Evolutionary conservation across 2,888 invertebrate genomes (phyloP).

Genomic region (Parelbella ahira): DNA sequence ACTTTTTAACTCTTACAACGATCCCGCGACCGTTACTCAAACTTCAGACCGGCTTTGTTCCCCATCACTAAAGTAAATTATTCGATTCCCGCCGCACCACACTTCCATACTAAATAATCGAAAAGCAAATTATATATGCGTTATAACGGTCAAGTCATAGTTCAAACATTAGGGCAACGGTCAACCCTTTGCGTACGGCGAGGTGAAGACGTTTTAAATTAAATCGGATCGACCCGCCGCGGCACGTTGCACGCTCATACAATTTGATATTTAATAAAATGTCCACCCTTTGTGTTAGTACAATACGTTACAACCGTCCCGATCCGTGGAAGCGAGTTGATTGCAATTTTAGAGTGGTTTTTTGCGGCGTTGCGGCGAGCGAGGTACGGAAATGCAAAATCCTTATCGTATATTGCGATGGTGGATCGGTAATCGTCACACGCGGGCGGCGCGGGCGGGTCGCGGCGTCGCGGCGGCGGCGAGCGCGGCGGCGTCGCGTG

Average conservation of each 20-base stretch:
- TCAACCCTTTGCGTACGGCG: constrained; percentile 65
- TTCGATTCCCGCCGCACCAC: constrained; percentile 70
- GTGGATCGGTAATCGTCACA: constrained; percentile 54
- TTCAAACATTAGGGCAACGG: constrained; percentile 80
- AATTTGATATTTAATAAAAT: constrained; percentile 62
- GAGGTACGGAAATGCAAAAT: constrained; percentile 57
- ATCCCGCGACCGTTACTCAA: constrained; percentile 75
- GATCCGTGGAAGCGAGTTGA: constrained; percentile 19
- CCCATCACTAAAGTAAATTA: constrained; percentile 79
- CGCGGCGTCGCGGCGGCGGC: constrained; percentile 36
- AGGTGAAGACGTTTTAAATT: constrained; percentile 71
- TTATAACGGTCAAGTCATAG: constrained; percentile 81
- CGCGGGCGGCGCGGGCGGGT: constrained; percentile 34
- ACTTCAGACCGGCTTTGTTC: constrained; percentile 74
- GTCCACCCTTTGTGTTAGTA: constrained; percentile 39
- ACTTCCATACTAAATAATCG: constrained; percentile 74
- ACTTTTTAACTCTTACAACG: constrained; percentile 68
- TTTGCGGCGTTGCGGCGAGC: too few relatives aligned
- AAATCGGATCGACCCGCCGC: constrained; percentile 56
- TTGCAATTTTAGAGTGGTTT: constrained; percentile 28
- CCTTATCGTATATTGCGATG: constrained; percentile 54
- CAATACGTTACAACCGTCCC: constrained; percentile 15
- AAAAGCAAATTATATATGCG: constrained; percentile 79
- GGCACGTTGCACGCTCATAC: constrained; percentile 58
- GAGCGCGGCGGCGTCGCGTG: constrained; percentile 59